Evolutionary conservation across 2,797 vertebrate genomes (phyloP), one percentile per base, ranked within the genome.

Genomic region (Trematomus bernacchii): DNA sequence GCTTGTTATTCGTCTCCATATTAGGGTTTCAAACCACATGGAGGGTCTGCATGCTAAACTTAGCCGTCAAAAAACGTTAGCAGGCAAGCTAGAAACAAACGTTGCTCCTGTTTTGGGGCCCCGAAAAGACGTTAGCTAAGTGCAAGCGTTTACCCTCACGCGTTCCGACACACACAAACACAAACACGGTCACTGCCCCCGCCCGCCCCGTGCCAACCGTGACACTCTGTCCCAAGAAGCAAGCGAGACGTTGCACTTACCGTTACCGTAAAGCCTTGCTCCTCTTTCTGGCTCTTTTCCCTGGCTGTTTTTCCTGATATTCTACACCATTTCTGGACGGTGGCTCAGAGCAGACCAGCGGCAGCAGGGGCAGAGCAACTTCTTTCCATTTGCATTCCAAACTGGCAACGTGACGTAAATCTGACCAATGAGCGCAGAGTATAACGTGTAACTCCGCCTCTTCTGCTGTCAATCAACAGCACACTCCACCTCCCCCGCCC

Each of bases 361-460:
- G 67, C 76, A 87, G 83, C 75, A 66, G 62, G 52, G 82, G 80
- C 68, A n/a, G 65, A 69, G 77, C 66, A 85, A 85, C 84, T 83
- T 84, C 23, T 88, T 85, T 74, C 77, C 85, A 92, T 94, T 95
- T 92, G 94, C 94, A 84, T 94, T 96, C 95, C 95, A 87, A 73
- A 84, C 76, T 82, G 68, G 53, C 13, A 80, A 95, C 83, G 90
- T 95, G 91, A 94, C 82, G 16, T 1, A 0, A 0, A 1, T 6
- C 4, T 18, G 64, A 10, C 94, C 95, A 96, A 95, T 95, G 47
- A 53, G 16, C 42, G 4, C 11, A 4, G 15, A 43, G 52, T 1
- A 4, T 58, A 57, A 8, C n/a, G 0, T 47, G 21, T 23, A 18
- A n/a, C 57, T 82, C 85, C 87, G 71, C 94, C 90, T 54, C 77